Percentiles rank a stretch among this genome's conserved stretches.
Evolutionary conservation across 2,797 vertebrate species (phyloP).

Genomic region (Champsocephalus gunnari): DNA sequence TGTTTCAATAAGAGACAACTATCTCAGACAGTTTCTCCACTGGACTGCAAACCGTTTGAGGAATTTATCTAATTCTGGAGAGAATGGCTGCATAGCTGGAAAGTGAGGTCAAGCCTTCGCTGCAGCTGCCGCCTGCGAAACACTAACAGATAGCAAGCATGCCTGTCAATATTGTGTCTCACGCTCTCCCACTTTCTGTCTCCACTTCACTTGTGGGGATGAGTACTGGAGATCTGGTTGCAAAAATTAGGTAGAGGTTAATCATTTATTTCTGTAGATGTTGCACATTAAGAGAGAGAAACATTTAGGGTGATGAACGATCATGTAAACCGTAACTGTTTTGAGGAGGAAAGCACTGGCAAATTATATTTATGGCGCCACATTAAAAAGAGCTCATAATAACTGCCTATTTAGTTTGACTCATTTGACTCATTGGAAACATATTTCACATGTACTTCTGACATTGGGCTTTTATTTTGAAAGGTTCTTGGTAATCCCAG

Average conservation of each 20-base stretch:
- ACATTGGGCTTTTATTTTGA: constrained; percentile 7
- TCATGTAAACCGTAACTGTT: not conserved
- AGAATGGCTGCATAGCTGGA: constrained; percentile 81
- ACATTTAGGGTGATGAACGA: too few species aligned
- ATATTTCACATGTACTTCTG: not conserved
- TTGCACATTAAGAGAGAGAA: constrained; percentile 5
- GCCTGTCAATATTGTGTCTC: constrained; percentile 54
- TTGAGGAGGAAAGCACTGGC: not conserved
- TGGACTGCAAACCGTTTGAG: constrained; percentile 46
- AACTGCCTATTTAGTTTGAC: not conserved
- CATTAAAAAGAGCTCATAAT: not conserved
- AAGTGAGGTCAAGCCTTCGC: constrained; percentile 82
- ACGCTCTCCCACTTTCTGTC: constrained; percentile 8
- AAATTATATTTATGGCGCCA: not conserved
- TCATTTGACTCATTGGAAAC: too few species aligned
- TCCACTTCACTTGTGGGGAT: constrained; percentile 27
- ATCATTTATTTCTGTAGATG: constrained; percentile 17
- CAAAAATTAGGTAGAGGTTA: constrained; percentile 10
- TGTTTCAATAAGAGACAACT: constrained; percentile 51
- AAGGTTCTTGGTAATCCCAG: not conserved
- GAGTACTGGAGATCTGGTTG: constrained; percentile 21
- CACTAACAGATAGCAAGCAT: constrained; percentile 76
- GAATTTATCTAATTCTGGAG: constrained; percentile 80
- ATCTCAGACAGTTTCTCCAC: constrained; percentile 60
- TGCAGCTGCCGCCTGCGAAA: constrained; percentile 80